Evolutionary conservation across 2,113 vertebrate genomes (phyloP).

Genomic region (Anseranas semipalmata): DNA sequence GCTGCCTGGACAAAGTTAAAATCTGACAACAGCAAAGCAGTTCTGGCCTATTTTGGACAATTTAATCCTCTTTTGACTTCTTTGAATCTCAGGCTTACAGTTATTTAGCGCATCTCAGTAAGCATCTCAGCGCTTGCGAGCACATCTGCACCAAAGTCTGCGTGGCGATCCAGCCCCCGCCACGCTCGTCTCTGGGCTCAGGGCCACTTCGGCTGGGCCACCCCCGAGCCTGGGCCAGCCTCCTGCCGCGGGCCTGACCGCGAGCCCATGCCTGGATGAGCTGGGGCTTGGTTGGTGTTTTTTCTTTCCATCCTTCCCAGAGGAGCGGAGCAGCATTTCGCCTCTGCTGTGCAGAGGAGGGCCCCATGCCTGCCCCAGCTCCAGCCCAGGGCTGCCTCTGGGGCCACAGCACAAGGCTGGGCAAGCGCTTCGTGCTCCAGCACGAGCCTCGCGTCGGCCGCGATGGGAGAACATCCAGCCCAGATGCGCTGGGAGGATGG

Average conservation of each 20-base stretch:
- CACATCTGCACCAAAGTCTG: background rate
- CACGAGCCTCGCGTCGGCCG: rapidly evolving
- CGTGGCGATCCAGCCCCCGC: background rate
- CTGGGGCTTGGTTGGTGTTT: too few species aligned
- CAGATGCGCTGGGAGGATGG: background rate
- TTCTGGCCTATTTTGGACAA: constrained; percentile 33
- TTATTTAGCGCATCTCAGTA: background rate
- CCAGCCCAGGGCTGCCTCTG: background rate
- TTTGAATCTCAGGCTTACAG: background rate
- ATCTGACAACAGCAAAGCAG: background rate
- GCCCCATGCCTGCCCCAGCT: too few species aligned
- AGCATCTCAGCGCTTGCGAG: background rate
- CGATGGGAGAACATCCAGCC: background rate
- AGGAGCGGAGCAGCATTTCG: too few species aligned
- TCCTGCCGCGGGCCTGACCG: too few species aligned
- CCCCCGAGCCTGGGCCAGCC: too few species aligned
- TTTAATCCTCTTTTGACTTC: constrained; percentile 48
- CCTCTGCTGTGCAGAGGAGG: too few species aligned
- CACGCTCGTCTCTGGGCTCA: rapidly evolving
- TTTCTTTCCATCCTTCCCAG: too few species aligned
- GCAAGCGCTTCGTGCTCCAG: background rate
- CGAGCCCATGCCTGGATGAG: too few species aligned
- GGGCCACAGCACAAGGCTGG: background rate
- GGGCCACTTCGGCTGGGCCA: background rate
- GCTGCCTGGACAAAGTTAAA: background rate